Evolutionary conservation across 2,888 invertebrate genomes (phyloP).

Genomic region (Chloroclysta siterata): DNA sequence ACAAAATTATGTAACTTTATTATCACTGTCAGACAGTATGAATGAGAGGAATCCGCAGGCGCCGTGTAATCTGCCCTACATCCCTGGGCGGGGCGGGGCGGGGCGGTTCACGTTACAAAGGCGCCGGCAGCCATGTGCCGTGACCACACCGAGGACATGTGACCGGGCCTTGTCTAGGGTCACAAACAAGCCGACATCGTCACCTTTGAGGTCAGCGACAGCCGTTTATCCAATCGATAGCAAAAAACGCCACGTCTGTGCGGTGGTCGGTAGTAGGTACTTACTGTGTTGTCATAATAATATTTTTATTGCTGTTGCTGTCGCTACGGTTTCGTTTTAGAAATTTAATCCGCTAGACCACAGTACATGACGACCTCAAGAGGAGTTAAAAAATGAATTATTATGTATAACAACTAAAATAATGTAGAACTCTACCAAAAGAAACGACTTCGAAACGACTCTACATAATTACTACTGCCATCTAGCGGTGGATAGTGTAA

Average conservation of each 20-base stretch:
- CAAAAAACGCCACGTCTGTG: not conserved
- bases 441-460: slow-evolving; percentile 3
- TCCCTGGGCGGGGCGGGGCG: slow-evolving; percentile 34
- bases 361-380: no score
- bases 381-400: no score
- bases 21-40: not conserved
- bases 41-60: slow-evolving; percentile 9
- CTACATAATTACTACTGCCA: slow-evolving; percentile 47
- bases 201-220: slow-evolving; percentile 14
- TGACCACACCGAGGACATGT: slow-evolving; percentile 16
- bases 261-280: no score
- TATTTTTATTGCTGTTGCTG: not conserved
- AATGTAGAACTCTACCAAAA: not conserved
- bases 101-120: slow-evolving; percentile 53
- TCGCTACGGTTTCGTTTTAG: no score
- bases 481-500: slow-evolving; percentile 52
- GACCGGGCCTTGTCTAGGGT: slow-evolving; percentile 7
- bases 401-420: no score
- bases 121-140: slow-evolving; percentile 35
- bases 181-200: slow-evolving; percentile 30
- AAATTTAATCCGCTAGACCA: no score
- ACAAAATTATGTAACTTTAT: no score
- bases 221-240: not conserved
- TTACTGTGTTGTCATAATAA: no score
- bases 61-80: slow-evolving; percentile 21